Conservation (phyloP, 2,888 invertebrate species). For the Linyphia triangularis region DNA sequence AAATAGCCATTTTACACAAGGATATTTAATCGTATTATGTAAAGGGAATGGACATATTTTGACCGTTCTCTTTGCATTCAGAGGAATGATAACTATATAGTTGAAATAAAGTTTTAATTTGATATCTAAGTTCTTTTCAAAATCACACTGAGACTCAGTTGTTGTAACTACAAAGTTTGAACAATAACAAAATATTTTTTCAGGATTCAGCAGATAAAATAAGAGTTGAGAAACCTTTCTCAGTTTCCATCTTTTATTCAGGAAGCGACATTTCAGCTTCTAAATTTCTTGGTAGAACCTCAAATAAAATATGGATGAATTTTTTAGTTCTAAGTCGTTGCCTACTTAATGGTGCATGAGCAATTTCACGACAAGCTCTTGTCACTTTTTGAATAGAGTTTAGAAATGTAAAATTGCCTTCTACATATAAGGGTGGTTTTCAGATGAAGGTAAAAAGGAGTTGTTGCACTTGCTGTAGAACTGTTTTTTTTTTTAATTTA, state of each 20-base stretch:
- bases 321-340: not conserved
- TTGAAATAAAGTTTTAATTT: too few species aligned
- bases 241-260: constrained; percentile 29
- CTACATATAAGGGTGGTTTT: not conserved
- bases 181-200: not conserved
- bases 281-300: not conserved
- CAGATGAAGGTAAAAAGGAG: too few species aligned
- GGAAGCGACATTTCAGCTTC: constrained; percentile 7
- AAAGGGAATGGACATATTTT: too few species aligned
- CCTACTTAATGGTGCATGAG: constrained; percentile 26
- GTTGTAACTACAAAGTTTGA: not conserved
- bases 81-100: too few species aligned
- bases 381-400: not conserved
- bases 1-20: too few species aligned
- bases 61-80: too few species aligned
- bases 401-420: not conserved
- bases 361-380: constrained; percentile 17
- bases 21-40: too few species aligned
- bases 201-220: not conserved
- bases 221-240: not conserved
- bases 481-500: too few species aligned
- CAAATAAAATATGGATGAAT: constrained; percentile 47
- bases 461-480: too few species aligned
- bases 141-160: too few species aligned
- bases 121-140: too few species aligned